A percentile compares a stretch with the other conserved stretches of the same genome.
Evolutionary conservation across 2,113 vertebrate genomes (phyloP).

Genomic region (Pagrus major): DNA sequence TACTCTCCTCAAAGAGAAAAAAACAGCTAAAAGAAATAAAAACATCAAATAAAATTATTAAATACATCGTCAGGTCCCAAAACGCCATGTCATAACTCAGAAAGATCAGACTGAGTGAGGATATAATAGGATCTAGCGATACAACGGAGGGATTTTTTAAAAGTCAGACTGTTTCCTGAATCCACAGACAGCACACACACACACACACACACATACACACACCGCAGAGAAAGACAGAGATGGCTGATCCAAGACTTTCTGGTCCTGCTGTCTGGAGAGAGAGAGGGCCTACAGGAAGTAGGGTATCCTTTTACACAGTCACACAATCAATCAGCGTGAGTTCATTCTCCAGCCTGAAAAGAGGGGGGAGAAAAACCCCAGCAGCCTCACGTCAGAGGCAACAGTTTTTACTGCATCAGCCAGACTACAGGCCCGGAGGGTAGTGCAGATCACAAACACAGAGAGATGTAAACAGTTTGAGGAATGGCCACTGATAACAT

Average conservation of each 20-base stretch:
- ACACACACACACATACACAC: slow-evolving; percentile 30
- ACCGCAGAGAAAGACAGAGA: slow-evolving; percentile 33
- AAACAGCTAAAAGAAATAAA: background rate
- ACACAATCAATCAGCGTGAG: slow-evolving; percentile 84
- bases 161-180: slow-evolving; percentile 51
- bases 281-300: slow-evolving; percentile 80
- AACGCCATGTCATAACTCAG: background rate
- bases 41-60: background rate
- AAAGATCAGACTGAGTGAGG: background rate
- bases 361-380: slow-evolving; percentile 26
- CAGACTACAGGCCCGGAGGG: slow-evolving; percentile 37
- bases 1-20: background rate
- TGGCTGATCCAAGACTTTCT: slow-evolving; percentile 71
- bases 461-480: slow-evolving; percentile 59
- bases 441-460: slow-evolving; percentile 37
- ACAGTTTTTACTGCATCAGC: slow-evolving; percentile 57
- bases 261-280: slow-evolving; percentile 75
- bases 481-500: slow-evolving; percentile 26
- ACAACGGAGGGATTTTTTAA: slow-evolving; percentile 22
- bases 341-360: slow-evolving; percentile 77
- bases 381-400: slow-evolving; percentile 44
- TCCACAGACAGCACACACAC: slow-evolving; percentile 30
- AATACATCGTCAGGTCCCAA: slow-evolving; percentile 2
- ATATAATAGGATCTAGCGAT: slow-evolving; percentile 14
- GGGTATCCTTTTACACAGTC: slow-evolving; percentile 83